A percentile compares a stretch with the other conserved stretches of the same genome.
Conservation (phyloP, 2,797 vertebrate species). For the Masticophis lateralis region DNA sequence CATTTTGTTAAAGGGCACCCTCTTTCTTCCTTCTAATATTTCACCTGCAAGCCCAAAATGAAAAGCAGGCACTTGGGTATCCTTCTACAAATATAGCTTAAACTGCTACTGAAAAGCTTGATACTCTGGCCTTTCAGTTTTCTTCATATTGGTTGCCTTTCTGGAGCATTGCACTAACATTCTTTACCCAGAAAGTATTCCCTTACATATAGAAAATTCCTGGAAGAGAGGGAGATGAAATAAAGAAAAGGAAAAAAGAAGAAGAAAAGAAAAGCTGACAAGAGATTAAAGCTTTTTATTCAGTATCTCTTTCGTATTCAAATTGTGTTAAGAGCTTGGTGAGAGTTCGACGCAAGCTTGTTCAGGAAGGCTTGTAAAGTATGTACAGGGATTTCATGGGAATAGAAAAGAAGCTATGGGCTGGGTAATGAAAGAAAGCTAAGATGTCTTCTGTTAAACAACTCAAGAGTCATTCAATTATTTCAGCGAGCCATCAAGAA, state of each 20-base stretch:
- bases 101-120: slow-evolving; percentile 69
- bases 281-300: slow-evolving; percentile 86
- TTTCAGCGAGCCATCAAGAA: slow-evolving; percentile 79
- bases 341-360: slow-evolving; percentile 82
- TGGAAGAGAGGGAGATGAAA: slow-evolving; percentile 76
- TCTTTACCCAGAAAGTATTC: slow-evolving; percentile 77
- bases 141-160: slow-evolving; percentile 64
- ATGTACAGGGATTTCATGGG: slow-evolving; percentile 80
- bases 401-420: slow-evolving; percentile 78
- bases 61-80: slow-evolving; percentile 72
- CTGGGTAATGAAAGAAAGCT: slow-evolving; percentile 81
- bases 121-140: slow-evolving; percentile 59
- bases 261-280: slow-evolving; percentile 71
- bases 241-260: slow-evolving; percentile 56
- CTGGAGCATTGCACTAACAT: slow-evolving; percentile 69
- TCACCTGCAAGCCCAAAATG: slow-evolving; percentile 77
- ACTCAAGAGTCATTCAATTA: slow-evolving; percentile 83
- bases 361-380: slow-evolving; percentile 80
- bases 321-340: slow-evolving; percentile 80
- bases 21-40: slow-evolving; percentile 79
- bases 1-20: slow-evolving; percentile 84
- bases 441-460: slow-evolving; percentile 83
- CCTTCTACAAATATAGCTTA: slow-evolving; percentile 67
- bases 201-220: slow-evolving; percentile 75
- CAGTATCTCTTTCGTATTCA: slow-evolving; percentile 84